A percentile compares a stretch with the other conserved stretches of the same genome.
phyloP scores from a whole-genome alignment of 2,888 invertebrate species.

The Macaria notata region DNA sequence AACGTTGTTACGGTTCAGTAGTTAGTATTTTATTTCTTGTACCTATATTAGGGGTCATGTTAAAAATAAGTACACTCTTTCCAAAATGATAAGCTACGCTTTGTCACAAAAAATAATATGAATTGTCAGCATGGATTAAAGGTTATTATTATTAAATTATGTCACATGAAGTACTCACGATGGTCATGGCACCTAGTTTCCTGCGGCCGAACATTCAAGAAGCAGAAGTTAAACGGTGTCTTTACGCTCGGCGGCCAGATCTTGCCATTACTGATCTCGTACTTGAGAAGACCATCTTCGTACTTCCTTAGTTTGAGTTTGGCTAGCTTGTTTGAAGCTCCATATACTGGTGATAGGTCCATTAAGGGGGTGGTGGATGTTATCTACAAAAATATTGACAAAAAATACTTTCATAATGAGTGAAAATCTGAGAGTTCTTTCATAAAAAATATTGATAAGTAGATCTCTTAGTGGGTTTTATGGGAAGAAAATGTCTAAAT shows the following conservation, averaged over 20 bases:
- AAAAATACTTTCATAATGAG: too few species aligned
- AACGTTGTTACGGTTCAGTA: too few species aligned
- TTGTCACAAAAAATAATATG: too few species aligned
- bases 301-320: slow-evolving; percentile 37
- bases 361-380: slow-evolving; percentile 44
- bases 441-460: too few species aligned
- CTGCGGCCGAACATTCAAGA: slow-evolving; percentile 37
- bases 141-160: not conserved
- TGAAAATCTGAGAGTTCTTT: too few species aligned
- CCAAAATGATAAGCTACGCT: too few species aligned
- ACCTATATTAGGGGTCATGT: too few species aligned
- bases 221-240: slow-evolving; percentile 36
- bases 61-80: too few species aligned
- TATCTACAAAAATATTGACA: slow-evolving; percentile 34
- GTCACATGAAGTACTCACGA: slow-evolving; percentile 35
- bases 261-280: slow-evolving; percentile 45
- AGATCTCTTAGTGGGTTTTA: too few species aligned
- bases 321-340: slow-evolving; percentile 31
- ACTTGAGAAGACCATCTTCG: slow-evolving; percentile 46
- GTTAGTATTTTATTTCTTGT: too few species aligned
- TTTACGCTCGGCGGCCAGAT: slow-evolving; percentile 51
- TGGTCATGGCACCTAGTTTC: slow-evolving; percentile 46
- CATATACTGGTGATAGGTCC: slow-evolving; percentile 46
- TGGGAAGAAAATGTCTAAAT: too few species aligned
- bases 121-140: too few species aligned